A percentile compares a stretch with the other conserved stretches of the same genome.
These are phyloP conservation scores for Trissoscelio sp. DNA, from an alignment of 2,888 invertebrate species.

Conservation along the genomic window DNA sequence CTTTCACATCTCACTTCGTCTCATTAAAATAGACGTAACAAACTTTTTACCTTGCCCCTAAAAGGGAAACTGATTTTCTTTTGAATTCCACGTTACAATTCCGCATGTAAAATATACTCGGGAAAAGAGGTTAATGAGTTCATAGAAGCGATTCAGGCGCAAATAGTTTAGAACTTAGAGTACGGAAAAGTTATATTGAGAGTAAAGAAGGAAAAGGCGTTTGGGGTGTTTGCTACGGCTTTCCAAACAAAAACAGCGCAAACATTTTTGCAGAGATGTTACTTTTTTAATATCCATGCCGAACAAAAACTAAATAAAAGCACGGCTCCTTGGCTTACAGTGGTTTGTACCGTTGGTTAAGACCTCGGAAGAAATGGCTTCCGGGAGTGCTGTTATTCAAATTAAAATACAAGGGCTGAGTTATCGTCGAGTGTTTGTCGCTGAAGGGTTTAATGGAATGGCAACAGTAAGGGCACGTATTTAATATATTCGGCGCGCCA, in stretches of 20 bases:
- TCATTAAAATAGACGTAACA: constrained; percentile 25
- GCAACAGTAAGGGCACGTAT: constrained; percentile 28
- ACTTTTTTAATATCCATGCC: constrained; percentile 34
- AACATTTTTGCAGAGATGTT: constrained; percentile 38
- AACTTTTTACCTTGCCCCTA: neutral
- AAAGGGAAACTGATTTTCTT: constrained; percentile 27
- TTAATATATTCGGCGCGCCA: constrained; percentile 22
- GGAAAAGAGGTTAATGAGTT: constrained; percentile 54
- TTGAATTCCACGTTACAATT: constrained; percentile 36
- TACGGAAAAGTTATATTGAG: constrained; percentile 47
- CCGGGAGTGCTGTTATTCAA: neutral
- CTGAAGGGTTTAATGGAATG: constrained; percentile 26
- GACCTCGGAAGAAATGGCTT: neutral
- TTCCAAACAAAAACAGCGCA: constrained; percentile 27
- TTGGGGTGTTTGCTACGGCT: constrained; percentile 23
- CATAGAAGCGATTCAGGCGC: constrained; percentile 28
- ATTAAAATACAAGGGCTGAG: constrained; percentile 10
- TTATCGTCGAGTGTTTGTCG: constrained; percentile 11
- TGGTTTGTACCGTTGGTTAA: neutral
- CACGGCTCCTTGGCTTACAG: neutral
- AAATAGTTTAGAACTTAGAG: constrained; percentile 49
- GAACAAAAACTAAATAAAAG: constrained; percentile 25
- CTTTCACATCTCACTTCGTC: constrained; percentile 17
- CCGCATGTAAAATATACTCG: constrained; percentile 40
- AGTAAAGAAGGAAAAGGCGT: constrained; percentile 39